These are phyloP conservation scores for Morbakka virulenta DNA, from an alignment of 30 jellyfish, hydroid and myxozoan genomes.

Conservation along the genomic window DNA sequence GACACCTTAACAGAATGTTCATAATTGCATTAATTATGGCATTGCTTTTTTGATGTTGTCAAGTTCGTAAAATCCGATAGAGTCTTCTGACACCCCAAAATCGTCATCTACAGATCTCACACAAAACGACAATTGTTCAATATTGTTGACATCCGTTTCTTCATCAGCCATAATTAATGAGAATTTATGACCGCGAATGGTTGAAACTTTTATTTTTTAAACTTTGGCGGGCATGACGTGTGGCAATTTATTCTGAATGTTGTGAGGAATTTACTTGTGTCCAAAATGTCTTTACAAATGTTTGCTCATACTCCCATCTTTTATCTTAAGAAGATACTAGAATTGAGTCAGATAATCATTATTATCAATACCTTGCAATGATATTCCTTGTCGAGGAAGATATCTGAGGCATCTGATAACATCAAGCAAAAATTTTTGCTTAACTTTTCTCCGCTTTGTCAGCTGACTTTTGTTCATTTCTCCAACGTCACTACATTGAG, in stretches of 20 bases:
- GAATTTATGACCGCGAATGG: conserved; percentile 6
- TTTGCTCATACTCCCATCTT: too few relatives aligned
- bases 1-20: not conserved
- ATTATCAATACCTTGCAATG: conserved; percentile 34
- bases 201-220: conserved; percentile 21
- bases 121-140: not conserved
- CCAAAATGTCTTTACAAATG: not conserved
- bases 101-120: not conserved
- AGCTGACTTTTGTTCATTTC: too few relatives aligned
- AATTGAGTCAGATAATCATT: conserved; percentile 36
- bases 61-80: not conserved
- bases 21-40: not conserved
- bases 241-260: conserved; percentile 60
- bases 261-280: conserved; percentile 13
- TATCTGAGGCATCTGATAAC: conserved; percentile 3
- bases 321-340: conserved; percentile 3
- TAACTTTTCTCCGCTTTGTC: too few relatives aligned
- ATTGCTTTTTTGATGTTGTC: not conserved
- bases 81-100: not conserved
- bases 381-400: conserved; percentile 52
- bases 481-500: too few relatives aligned
- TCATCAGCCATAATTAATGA: conserved; percentile 56
- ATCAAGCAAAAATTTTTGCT: too few relatives aligned
- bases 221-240: conserved; percentile 41
- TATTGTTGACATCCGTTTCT: conserved; percentile 63